Conservation (phyloP, 2,113 vertebrate species). For the Notechis scutatus region DNA sequence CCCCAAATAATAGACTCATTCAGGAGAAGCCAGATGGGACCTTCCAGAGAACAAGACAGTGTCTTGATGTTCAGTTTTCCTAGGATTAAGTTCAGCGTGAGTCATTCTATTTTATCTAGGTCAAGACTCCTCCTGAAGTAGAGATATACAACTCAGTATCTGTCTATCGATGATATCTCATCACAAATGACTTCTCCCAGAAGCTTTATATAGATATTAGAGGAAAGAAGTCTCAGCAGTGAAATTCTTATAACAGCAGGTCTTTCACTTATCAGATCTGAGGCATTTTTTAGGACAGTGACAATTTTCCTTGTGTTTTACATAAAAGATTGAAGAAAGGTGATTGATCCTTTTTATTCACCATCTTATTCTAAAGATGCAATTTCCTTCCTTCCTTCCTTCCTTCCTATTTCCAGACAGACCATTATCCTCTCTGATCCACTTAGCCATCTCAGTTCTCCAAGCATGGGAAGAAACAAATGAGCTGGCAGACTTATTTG, state of each 20-base stretch:
- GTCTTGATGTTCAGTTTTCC: background rate
- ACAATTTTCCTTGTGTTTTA: background rate
- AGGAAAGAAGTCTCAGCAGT: background rate
- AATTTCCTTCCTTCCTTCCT: background rate
- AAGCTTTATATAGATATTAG: background rate
- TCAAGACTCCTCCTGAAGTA: background rate
- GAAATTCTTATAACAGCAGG: background rate
- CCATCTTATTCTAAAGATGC: background rate
- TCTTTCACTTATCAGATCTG: background rate
- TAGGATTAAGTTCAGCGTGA: background rate
- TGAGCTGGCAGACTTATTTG: slow-evolving; percentile 65
- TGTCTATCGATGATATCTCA: background rate
- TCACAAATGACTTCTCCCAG: background rate
- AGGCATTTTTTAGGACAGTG: background rate
- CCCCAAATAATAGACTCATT: background rate
- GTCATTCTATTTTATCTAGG: background rate
- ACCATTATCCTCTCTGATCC: slow-evolving; percentile 10
- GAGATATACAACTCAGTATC: background rate
- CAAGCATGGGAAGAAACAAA: slow-evolving; percentile 48
- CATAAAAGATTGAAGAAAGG: background rate
- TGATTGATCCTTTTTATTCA: background rate
- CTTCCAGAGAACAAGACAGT: background rate
- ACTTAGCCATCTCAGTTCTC: slow-evolving; percentile 55
- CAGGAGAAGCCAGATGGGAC: background rate
- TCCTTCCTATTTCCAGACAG: background rate